A percentile compares a stretch with the other conserved stretches of the same genome.
Evolutionary conservation across 2,797 vertebrate species (phyloP).

Genomic region (Poecilia picta): DNA sequence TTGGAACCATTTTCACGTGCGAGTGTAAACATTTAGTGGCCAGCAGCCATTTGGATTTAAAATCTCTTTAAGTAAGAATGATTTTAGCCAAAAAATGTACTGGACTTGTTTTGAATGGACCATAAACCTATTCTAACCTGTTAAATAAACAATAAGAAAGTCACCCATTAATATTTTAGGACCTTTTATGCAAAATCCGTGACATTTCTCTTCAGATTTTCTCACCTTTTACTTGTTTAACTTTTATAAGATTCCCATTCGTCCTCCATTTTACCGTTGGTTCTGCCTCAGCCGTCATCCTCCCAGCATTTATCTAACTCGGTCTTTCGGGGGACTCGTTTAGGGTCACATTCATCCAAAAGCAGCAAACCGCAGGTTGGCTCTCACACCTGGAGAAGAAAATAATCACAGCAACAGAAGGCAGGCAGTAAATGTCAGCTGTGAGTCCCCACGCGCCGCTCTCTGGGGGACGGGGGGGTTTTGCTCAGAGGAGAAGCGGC

Average conservation of each 20-base stretch:
- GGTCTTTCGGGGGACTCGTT: constrained; percentile 17
- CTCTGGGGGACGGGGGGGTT: constrained; percentile 28
- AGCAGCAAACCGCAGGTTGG: constrained; percentile 39
- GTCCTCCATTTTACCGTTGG: constrained; percentile 12
- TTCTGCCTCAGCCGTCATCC: constrained; percentile 22
- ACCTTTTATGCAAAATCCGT: not conserved
- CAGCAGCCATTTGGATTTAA: too few species aligned
- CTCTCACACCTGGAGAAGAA: constrained; percentile 65
- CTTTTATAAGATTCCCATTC: not conserved
- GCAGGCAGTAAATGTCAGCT: constrained; percentile 73
- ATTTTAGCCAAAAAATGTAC: too few species aligned
- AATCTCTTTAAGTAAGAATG: too few species aligned
- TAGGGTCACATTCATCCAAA: constrained; percentile 13
- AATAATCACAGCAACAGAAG: constrained; percentile 69
- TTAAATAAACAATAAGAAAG: too few species aligned
- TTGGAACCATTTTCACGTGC: too few species aligned
- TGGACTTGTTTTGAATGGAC: too few species aligned
- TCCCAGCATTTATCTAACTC: constrained; percentile 43
- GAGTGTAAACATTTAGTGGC: too few species aligned
- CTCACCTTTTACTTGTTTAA: not conserved
- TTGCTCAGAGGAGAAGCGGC: constrained; percentile 36
- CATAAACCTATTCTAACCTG: too few species aligned
- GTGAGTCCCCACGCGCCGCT: constrained; percentile 37
- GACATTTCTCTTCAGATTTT: not conserved
- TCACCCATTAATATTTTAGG: too few species aligned